Conservation (phyloP, 2,797 vertebrate genomes). For the Pelobates cultripes region DNA sequence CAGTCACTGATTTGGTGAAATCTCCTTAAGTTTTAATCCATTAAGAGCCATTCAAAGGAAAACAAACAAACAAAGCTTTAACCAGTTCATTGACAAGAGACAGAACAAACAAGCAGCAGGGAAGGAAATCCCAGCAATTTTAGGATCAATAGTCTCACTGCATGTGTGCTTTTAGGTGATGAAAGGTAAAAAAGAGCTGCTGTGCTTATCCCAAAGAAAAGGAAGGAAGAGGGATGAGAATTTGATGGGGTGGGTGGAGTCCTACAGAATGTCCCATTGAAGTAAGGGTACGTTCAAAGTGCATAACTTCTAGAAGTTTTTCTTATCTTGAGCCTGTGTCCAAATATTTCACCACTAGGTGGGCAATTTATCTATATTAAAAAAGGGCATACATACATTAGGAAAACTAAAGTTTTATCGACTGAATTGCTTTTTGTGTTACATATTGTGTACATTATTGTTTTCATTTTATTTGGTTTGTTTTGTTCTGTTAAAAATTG, state of each 20-base stretch:
- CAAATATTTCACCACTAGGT: constrained; percentile 13
- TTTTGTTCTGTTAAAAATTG: no score
- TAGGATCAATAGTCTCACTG: constrained; percentile 75
- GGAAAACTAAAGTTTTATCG: no score
- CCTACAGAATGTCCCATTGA: constrained; percentile 10
- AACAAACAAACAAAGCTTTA: constrained; percentile 86
- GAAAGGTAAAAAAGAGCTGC: constrained; percentile 71
- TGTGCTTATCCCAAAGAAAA: constrained; percentile 15
- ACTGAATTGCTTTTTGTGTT: no score
- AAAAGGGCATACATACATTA: no score
- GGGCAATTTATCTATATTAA: background rate
- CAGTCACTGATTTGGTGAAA: constrained; percentile 75
- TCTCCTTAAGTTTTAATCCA: constrained; percentile 77
- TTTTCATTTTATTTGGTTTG: no score
- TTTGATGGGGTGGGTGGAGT: constrained; percentile 27
- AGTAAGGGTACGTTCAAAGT: background rate
- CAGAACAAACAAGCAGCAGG: constrained; percentile 75
- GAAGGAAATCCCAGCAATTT: constrained; percentile 76
- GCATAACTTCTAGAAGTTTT: background rate
- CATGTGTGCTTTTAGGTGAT: constrained; percentile 68
- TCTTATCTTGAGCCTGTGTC: background rate
- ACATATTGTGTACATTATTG: no score
- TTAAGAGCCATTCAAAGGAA: constrained; percentile 80
- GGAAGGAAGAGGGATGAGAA: constrained; percentile 32
- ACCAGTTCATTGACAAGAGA: constrained; percentile 78